These are phyloP conservation scores for Epinephelus moara DNA, from an alignment of 2,113 vertebrate genomes.

Conservation along the genomic window DNA sequence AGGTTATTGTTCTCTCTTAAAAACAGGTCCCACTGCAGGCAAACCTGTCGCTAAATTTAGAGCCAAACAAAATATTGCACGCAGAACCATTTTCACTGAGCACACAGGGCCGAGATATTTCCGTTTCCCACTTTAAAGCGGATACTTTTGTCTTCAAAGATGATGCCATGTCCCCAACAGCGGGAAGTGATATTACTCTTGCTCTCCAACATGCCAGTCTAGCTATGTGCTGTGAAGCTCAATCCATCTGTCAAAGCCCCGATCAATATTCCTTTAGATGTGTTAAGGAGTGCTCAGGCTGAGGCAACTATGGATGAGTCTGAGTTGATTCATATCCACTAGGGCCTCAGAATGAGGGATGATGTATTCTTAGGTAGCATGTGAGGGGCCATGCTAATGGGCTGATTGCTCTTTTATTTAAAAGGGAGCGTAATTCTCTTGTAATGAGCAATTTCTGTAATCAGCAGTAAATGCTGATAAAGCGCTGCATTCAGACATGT, in stretches of 20 bases:
- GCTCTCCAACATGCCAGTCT: constrained; percentile 56
- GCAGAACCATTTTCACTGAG: constrained; percentile 33
- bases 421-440: constrained; percentile 41
- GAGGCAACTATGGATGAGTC: constrained; percentile 65
- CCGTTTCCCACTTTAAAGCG: constrained; percentile 38
- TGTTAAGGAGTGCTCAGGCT: constrained; percentile 62
- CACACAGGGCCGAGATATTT: constrained; percentile 41
- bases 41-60: constrained; percentile 74
- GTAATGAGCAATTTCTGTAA: constrained; percentile 68
- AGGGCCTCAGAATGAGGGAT: constrained; percentile 37
- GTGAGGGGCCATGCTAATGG: constrained; percentile 52
- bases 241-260: constrained; percentile 63
- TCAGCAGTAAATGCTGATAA: constrained; percentile 70
- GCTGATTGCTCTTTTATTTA: constrained; percentile 65
- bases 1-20: constrained; percentile 68
- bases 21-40: constrained; percentile 63
- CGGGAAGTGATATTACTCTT: constrained; percentile 44
- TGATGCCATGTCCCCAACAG: constrained; percentile 60
- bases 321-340: constrained; percentile 65
- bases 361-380: constrained; percentile 53
- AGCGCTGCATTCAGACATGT: constrained; percentile 66
- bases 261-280: constrained; percentile 77
- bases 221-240: constrained; percentile 57
- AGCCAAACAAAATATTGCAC: constrained; percentile 56
- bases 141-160: constrained; percentile 62